Percentiles rank a stretch among this genome's conserved stretches.
phyloP scores from a whole-genome alignment of 1,140 invertebrate species.

The Platorchestia sp. region DNA sequence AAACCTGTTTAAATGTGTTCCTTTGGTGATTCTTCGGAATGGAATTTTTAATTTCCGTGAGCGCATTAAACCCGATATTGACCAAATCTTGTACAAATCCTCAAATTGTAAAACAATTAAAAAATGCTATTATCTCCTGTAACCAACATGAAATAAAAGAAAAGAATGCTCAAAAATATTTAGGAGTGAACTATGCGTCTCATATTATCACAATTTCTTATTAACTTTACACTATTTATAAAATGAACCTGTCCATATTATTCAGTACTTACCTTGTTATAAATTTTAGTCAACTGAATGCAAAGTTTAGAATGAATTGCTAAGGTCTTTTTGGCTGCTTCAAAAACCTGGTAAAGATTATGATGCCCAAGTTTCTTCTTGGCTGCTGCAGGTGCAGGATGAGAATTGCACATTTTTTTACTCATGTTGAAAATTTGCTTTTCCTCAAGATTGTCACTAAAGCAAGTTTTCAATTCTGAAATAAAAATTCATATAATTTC shows the following conservation, averaged over 20 bases:
- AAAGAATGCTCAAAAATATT: too few relatives aligned
- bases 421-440: not conserved
- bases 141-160: not conserved
- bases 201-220: not conserved
- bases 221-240: not conserved
- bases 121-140: not conserved
- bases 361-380: slow-evolving; percentile 2
- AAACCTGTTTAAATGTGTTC: too few relatives aligned
- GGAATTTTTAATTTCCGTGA: too few relatives aligned
- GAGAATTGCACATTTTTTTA: not conserved
- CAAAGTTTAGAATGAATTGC: slow-evolving; percentile 36
- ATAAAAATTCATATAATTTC: too few relatives aligned
- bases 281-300: not conserved
- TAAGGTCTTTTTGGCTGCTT: slow-evolving; percentile 9
- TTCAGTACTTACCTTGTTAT: not conserved
- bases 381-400: not conserved
- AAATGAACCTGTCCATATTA: not conserved
- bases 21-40: too few relatives aligned
- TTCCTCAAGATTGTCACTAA: too few relatives aligned
- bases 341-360: slow-evolving; percentile 9
- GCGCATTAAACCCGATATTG: too few relatives aligned
- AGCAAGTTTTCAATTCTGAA: too few relatives aligned
- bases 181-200: not conserved
- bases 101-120: not conserved
- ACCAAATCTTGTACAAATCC: not conserved